These are phyloP conservation scores for Plagodis pulveraria DNA, from an alignment of 2,888 invertebrate genomes.

Conservation along the genomic window DNA sequence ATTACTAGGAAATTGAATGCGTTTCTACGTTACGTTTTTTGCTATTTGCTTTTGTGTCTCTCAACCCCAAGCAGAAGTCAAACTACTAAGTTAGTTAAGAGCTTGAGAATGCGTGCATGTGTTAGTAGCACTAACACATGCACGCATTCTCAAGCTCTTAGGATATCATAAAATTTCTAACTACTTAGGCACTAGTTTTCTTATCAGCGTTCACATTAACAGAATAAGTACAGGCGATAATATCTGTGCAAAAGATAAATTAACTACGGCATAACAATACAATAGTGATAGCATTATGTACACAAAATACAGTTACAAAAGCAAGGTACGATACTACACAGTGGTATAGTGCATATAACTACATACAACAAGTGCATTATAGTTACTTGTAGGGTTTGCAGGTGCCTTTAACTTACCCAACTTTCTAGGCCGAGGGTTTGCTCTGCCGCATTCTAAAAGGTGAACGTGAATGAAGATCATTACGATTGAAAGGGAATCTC, in stretches of 20 bases:
- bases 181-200: too few relatives aligned
- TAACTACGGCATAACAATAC: background rate
- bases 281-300: background rate
- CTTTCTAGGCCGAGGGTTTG: conserved; percentile 81
- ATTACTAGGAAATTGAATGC: conserved; percentile 35
- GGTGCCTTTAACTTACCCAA: conserved; percentile 68
- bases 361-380: conserved; percentile 3
- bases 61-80: conserved; percentile 5
- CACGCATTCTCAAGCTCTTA: background rate
- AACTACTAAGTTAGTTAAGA: too few relatives aligned
- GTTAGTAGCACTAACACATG: background rate
- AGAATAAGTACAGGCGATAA: too few relatives aligned
- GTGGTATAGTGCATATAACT: conserved; percentile 1
- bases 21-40: conserved; percentile 22
- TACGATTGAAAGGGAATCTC: conserved; percentile 27
- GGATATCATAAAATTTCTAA: too few relatives aligned
- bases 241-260: too few relatives aligned
- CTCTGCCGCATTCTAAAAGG: conserved; percentile 82
- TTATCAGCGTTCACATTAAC: too few relatives aligned
- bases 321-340: conserved; percentile 1
- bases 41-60: conserved; percentile 11
- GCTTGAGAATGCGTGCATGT: too few relatives aligned
- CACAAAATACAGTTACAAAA: conserved; percentile 4
- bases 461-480: conserved; percentile 52
- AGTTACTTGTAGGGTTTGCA: conserved; percentile 24